Percentiles rank a stretch among this genome's conserved stretches.
Evolutionary conservation across 2,113 vertebrate genomes (phyloP).

Genomic region (Melanerpes formicivorus): DNA sequence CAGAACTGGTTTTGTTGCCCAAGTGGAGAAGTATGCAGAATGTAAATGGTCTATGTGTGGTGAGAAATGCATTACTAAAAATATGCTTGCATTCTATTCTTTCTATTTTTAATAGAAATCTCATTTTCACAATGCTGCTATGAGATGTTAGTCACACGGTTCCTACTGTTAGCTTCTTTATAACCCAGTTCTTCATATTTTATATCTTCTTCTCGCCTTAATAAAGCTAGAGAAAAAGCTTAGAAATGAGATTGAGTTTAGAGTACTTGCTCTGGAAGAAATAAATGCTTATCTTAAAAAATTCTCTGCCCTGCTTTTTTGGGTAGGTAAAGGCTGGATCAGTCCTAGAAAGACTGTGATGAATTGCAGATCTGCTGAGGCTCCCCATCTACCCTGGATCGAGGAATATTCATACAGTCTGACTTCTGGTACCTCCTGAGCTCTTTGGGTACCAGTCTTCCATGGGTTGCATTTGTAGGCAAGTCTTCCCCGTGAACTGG

Average conservation of each 20-base stretch:
- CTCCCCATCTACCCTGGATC: neutral
- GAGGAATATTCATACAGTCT: neutral
- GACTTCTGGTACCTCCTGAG: neutral
- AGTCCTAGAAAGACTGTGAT: neutral
- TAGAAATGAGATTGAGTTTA: neutral
- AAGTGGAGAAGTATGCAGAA: neutral
- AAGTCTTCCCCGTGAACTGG: neutral
- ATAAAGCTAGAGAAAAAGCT: neutral
- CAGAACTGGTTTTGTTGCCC: neutral
- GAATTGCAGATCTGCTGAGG: neutral
- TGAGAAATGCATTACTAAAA: neutral
- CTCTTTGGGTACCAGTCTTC: neutral
- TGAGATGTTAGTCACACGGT: neutral
- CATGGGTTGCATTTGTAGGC: neutral
- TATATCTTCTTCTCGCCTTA: neutral
- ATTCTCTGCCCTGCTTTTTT: neutral
- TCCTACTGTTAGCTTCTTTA: neutral
- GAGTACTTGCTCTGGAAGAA: neutral
- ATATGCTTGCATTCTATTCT: neutral
- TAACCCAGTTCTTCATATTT: neutral
- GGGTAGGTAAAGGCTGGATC: neutral
- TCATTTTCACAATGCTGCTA: neutral
- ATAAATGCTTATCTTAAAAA: neutral
- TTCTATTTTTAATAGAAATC: neutral
- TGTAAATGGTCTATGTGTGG: neutral